These are phyloP conservation scores for Drosophila borealis DNA, from an alignment of 2,888 invertebrate species.

Conservation along the genomic window DNA sequence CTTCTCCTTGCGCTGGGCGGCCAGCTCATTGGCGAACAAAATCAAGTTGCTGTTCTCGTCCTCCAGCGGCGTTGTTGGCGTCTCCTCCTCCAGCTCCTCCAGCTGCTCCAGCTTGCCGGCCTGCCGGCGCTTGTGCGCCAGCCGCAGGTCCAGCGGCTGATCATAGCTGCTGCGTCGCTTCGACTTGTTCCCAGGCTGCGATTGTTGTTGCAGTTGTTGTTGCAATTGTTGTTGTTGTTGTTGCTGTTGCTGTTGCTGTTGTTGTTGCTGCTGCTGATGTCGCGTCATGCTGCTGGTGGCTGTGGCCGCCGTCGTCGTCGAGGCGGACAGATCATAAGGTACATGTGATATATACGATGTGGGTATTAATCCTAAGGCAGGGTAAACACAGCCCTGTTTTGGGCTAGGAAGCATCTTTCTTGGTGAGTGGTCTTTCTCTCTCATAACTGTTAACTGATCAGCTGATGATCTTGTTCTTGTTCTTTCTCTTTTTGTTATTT, in stretches of 20 bases:
- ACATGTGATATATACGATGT: conserved; percentile 86
- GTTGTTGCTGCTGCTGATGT: conserved; percentile 53
- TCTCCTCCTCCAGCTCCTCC: conserved; percentile 33
- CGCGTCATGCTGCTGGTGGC: conserved; percentile 85
- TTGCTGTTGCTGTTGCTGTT: conserved; percentile 43
- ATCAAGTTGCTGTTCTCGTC: conserved; percentile 95
- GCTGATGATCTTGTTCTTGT: conserved; percentile 16
- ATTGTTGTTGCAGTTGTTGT: conserved; percentile 51
- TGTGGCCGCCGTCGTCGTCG: conserved; percentile 79
- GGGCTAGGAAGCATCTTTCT: conserved; percentile 93
- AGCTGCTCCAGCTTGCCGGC: conserved; percentile 13
- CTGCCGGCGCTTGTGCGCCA: conserved; percentile 91
- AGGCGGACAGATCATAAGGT: conserved; percentile 89
- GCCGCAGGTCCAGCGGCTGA: conserved; percentile 94
- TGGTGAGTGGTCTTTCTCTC: conserved; percentile 96
- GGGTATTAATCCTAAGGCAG: conserved; percentile 87
- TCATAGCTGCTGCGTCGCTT: conserved; percentile 85
- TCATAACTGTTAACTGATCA: conserved; percentile 87
- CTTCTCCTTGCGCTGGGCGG: conserved; percentile 68
- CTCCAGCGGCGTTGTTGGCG: conserved; percentile 85
- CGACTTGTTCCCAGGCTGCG: conserved; percentile 64
- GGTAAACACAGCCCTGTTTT: conserved; percentile 91
- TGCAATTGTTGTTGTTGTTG: conserved; percentile 40
- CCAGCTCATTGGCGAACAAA: conserved; percentile 63
- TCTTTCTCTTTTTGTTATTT: conserved; percentile 2